Percentiles rank a stretch among this genome's conserved stretches.
These are phyloP conservation scores for Perizoma affinitatum DNA, from an alignment of 2,888 invertebrate genomes.

Conservation along the genomic window DNA sequence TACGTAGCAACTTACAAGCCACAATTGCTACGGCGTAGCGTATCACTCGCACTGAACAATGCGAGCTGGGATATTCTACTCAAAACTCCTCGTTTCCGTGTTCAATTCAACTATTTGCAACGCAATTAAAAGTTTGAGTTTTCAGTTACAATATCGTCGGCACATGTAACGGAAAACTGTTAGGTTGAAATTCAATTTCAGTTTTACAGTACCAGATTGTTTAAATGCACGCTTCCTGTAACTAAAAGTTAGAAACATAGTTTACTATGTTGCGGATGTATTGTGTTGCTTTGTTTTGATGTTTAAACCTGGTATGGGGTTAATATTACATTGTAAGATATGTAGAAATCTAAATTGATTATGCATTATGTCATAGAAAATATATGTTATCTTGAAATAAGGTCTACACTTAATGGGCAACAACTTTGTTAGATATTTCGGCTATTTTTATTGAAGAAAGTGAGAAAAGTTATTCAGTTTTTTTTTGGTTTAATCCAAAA, in stretches of 20 bases:
- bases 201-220: conserved; percentile 37
- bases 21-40: conserved; percentile 28
- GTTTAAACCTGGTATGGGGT: conserved; percentile 1
- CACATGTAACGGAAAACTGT: conserved; percentile 33
- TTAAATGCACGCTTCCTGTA: conserved; percentile 25
- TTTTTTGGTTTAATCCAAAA: no score
- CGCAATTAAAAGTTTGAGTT: conserved; percentile 38
- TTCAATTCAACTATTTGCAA: conserved; percentile 30
- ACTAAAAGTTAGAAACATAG: conserved; percentile 19
- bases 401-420: no score
- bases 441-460: no score
- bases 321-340: not conserved
- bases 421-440: no score
- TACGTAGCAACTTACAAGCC: conserved; percentile 29
- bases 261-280: conserved; percentile 7
- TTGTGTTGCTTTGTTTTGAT: conserved; percentile 8
- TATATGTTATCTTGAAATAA: no score
- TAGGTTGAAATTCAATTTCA: conserved; percentile 36
- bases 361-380: no score
- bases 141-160: conserved; percentile 31
- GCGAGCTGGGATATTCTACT: conserved; percentile 30
- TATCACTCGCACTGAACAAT: conserved; percentile 25
- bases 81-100: conserved; percentile 31
- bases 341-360: no score
- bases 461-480: no score